Evolutionary conservation across 2,797 vertebrate genomes (phyloP).

Genomic region (Amniataba percoides): DNA sequence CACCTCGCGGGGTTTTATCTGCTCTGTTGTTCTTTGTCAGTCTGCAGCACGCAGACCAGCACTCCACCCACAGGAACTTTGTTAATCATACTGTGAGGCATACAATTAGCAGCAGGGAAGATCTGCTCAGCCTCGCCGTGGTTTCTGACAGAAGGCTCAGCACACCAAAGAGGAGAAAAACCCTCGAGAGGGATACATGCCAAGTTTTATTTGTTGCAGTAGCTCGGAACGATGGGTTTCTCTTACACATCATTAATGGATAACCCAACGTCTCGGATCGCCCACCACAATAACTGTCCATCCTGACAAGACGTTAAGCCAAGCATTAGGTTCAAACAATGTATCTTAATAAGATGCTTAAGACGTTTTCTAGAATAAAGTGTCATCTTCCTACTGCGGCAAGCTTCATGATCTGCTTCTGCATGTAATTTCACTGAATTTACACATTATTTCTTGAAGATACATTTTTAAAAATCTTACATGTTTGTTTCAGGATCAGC

Average conservation of each 20-base stretch:
- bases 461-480: too few species aligned
- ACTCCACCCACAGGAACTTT: conserved; percentile 12
- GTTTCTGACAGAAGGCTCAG: conserved; percentile 22
- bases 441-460: neutral
- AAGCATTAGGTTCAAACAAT: neutral
- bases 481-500: neutral
- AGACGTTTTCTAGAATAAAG: neutral
- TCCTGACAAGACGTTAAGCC: neutral
- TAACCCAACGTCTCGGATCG: neutral
- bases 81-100: conserved; percentile 22
- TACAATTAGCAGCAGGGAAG: conserved; percentile 31
- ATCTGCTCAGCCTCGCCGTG: conserved; percentile 4
- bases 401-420: neutral
- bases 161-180: conserved; percentile 14
- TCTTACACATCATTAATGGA: neutral
- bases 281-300: neutral
- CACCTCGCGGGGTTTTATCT: neutral
- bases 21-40: neutral
- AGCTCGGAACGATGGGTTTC: neutral
- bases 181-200: conserved; percentile 1
- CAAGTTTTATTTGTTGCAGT: neutral
- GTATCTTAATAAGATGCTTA: neutral
- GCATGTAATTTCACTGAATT: neutral
- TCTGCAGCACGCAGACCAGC: neutral
- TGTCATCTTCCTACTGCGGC: neutral